phyloP scores from a whole-genome alignment of 2,888 invertebrate species.

The Lapara coniferarum region DNA sequence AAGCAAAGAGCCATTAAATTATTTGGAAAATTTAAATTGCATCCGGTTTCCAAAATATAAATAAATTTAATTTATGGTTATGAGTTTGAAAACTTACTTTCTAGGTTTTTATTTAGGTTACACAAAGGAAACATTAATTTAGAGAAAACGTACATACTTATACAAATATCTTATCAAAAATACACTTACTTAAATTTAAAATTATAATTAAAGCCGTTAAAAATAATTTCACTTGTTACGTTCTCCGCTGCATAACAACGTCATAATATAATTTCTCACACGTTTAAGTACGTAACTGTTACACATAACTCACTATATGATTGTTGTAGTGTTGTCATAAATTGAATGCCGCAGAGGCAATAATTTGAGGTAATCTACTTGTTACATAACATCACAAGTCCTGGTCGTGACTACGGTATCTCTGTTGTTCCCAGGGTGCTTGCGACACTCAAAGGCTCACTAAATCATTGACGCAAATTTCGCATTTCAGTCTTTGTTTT shows the following conservation, averaged over 20 bases:
- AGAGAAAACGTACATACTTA: no score
- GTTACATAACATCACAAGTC: slow-evolving; percentile 64
- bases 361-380: slow-evolving; percentile 61
- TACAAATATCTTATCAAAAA: no score
- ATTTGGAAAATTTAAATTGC: not conserved
- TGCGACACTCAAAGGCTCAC: slow-evolving; percentile 53
- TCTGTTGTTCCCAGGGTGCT: slow-evolving; percentile 61
- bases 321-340: slow-evolving; percentile 59
- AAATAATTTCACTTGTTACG: not conserved
- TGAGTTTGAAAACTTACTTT: not conserved
- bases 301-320: slow-evolving; percentile 45
- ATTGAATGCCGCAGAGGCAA: slow-evolving; percentile 58
- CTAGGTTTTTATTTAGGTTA: not conserved
- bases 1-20: not conserved
- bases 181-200: no score
- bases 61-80: not conserved
- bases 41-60: not conserved
- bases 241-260: not conserved
- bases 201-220: not conserved
- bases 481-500: slow-evolving; percentile 1
- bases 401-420: slow-evolving; percentile 74
- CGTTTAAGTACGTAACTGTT: slow-evolving; percentile 22
- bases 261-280: slow-evolving; percentile 9
- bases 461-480: slow-evolving; percentile 3
- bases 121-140: no score